Evolutionary conservation across 2,888 invertebrate species (phyloP), one percentile per base, ranked within the genome.

Genomic region (Sympetrum striolatum): DNA sequence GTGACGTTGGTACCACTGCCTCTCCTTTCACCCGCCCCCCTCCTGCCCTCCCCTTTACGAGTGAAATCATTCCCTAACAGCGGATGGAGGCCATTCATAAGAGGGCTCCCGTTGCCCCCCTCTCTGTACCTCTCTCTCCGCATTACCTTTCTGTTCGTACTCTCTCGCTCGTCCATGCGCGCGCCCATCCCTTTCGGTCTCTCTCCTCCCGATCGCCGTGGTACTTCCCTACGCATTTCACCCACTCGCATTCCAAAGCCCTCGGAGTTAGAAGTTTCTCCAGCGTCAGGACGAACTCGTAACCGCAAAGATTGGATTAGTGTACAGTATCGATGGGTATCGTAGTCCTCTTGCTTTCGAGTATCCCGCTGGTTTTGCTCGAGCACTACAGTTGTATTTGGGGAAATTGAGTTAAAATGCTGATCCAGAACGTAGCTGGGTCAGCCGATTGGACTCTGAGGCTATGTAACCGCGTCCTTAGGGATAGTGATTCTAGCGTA

Each of bases 21-120:
- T 31, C 73, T 73, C 73, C 73, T 73, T 73, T 73, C 73, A 73
- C 73, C 73, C 73, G 73, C 14, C 15, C 14, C 73, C 25, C 73
- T 22, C 22, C 39, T 12, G 37, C 39, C 86, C 81, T 14, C 39
- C 44, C 48, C 81, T 37, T n/a, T 37, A 64, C 86, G 86, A 86
- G 86, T 86, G 86, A 86, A 86, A 86, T 86, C 86, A 86, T 86
- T 86, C 86, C 86, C 86, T 64, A 86, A 64, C 86, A 86, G 86
- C 86, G 86, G 86, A 86, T 86, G 86, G 86, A 86, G 86, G 86
- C 86, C 86, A 86, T 86, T 86, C 86, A 86, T 64, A 86, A 86
- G 64, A 60, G 31, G 53, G 53, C 64, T 22, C 58, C 37, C 73
- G 73, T 73, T 73, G 73, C 25, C 31, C 31, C 31, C 15, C 37